Base-by-base conservation (phyloP, 2,888 invertebrate genomes). In the Melipona bicolor region DNA sequence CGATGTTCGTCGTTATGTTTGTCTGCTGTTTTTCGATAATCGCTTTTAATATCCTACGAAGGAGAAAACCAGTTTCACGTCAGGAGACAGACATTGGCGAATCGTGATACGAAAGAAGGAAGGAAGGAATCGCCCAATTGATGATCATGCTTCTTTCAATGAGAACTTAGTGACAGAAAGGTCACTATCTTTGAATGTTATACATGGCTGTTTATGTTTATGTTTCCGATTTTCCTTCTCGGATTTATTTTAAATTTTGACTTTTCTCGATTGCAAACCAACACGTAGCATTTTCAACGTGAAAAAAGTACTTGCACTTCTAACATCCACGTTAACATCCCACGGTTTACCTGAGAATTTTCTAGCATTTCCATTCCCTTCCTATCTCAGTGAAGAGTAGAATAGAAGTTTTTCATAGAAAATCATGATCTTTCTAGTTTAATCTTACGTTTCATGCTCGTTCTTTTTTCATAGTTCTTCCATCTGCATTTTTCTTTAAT, bases 61-160 rank as follows among this genome's bases (percentile, higher is more conserved):
- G 80, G 83, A 83, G 87, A 87, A 87, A 87, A 87, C 87, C 87
- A 87, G 87, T 87, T 87, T 83, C 50, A 81, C 87, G 85, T 83
- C 81, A 81, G 85, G 77, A 82, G 81, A 67, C 78, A 79, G 76
- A 79, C 81, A 69, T 81, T 79, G 87, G 85, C 70, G 87, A 86
- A 83, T 85, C 84, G 77, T 54, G 79, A 76, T 77, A 73, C 81
- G 78, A 87, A 83, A 85, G 85, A 79, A 87, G 87, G 83, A 79
- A 87, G 87, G 83, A 77, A 87, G 81, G 78, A 87, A 87, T 81
- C 85, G 83, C 79, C 87, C 84, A 81, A 87, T 87, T 82, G 82
- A 78, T 59, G 81, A 82, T 80, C 75, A 64, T 77, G 69, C 68
- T 79, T 83, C 82, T 83, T 80, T 72, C 84, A 78, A 50, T 50